A percentile compares a stretch with the other conserved stretches of the same genome.
phyloP scores from a whole-genome alignment of 64 coral and sea anemone species.

The Montipora efflorescens region DNA sequence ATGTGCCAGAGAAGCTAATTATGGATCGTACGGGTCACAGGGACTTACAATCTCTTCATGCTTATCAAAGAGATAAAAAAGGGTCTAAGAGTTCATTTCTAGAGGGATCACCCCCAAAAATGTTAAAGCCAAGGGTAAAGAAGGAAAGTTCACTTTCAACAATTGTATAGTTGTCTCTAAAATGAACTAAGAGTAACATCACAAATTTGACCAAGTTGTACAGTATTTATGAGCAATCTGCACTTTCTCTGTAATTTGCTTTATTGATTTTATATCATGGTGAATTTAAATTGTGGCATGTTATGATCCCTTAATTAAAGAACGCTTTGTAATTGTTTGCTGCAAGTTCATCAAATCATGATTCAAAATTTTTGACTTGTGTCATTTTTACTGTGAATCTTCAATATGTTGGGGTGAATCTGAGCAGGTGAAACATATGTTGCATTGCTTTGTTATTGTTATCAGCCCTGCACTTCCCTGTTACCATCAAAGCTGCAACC shows the following conservation, averaged over 20 bases:
- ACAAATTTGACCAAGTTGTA: neutral
- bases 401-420: neutral
- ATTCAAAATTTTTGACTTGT: neutral
- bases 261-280: neutral
- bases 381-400: neutral
- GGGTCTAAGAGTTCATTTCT: neutral
- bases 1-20: too few species aligned
- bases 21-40: neutral
- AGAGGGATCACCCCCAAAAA: neutral
- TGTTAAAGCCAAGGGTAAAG: neutral
- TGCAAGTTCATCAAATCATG: neutral
- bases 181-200: neutral
- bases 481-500: neutral
- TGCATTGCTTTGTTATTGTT: neutral
- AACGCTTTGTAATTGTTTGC: neutral
- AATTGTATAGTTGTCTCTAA: constrained; percentile 1
- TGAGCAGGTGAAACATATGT: neutral
- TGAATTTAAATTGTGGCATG: neutral
- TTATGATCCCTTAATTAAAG: neutral
- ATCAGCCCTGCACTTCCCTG: neutral
- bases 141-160: neutral
- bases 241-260: neutral
- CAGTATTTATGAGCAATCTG: neutral
- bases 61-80: constrained; percentile 18
- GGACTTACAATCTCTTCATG: constrained; percentile 11